Conservation (phyloP, 2,888 invertebrate species). For the Chirona hameri region DNA sequence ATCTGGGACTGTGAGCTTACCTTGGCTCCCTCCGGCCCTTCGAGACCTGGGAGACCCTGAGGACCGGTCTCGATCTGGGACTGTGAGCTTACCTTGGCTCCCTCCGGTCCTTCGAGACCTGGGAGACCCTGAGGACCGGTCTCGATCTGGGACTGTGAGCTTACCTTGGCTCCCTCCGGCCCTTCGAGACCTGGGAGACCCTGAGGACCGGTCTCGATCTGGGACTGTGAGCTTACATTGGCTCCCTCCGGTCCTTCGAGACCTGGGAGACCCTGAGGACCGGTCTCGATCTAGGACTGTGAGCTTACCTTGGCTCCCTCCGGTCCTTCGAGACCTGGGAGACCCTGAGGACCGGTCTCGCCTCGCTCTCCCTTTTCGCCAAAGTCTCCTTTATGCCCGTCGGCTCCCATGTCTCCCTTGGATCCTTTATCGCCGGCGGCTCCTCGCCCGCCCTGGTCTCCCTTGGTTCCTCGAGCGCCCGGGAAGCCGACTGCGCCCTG, state of each 20-base stretch:
- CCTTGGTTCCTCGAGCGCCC: conserved; percentile 68
- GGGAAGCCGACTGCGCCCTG: conserved; percentile 71
- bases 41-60: conserved; percentile 52
- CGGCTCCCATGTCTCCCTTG: conserved; percentile 67
- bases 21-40: conserved; percentile 41
- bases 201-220: background rate
- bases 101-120: conserved; percentile 41
- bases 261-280: too few species aligned
- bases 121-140: conserved; percentile 64
- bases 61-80: conserved; percentile 65
- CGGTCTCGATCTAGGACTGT: background rate
- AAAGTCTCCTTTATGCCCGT: conserved; percentile 73
- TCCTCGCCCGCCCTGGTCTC: conserved; percentile 71
- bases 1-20: too few species aligned
- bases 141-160: too few species aligned
- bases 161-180: too few species aligned
- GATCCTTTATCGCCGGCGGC: conserved; percentile 64
- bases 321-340: conserved; percentile 40
- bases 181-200: too few species aligned
- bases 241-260: too few species aligned
- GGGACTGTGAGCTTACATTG: too few species aligned
- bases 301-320: conserved; percentile 38
- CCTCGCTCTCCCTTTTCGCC: conserved; percentile 72
- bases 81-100: conserved; percentile 38
- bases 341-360: conserved; percentile 64